Evolutionary conservation across 2,113 vertebrate species (phyloP).

Genomic region (Australoheros scitulus): DNA sequence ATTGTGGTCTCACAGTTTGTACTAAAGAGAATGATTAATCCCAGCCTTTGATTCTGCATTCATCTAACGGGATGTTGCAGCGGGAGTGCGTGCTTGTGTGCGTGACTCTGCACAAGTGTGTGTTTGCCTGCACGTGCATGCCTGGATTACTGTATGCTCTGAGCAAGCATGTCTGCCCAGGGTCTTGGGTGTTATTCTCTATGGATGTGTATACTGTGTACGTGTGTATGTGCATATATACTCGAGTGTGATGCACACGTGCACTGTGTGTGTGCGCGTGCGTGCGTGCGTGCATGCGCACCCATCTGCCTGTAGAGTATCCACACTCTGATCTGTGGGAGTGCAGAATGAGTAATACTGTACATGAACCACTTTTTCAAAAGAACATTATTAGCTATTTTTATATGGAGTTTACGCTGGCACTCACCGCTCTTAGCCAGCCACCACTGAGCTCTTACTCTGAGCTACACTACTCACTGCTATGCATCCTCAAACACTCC

Average conservation of each 20-base stretch:
- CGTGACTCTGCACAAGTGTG: slow-evolving; percentile 4
- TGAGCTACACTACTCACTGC: slow-evolving; percentile 20
- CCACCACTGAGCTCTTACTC: slow-evolving; percentile 33
- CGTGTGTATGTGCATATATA: neutral
- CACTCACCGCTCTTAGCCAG: slow-evolving; percentile 46
- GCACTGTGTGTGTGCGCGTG: neutral
- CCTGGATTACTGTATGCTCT: slow-evolving; percentile 17
- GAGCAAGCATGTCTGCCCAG: slow-evolving; percentile 36
- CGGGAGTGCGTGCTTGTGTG: slow-evolving; percentile 30
- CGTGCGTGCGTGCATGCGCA: neutral
- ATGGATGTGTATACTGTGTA: slow-evolving; percentile 12
- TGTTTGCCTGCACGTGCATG: slow-evolving; percentile 22
- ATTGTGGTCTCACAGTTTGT: slow-evolving; percentile 63
- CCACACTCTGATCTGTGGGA: slow-evolving; percentile 67
- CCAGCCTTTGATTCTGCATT: slow-evolving; percentile 69
- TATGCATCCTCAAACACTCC: slow-evolving; percentile 28
- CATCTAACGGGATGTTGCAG: slow-evolving; percentile 57
- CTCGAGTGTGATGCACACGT: neutral
- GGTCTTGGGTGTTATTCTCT: slow-evolving; percentile 30
- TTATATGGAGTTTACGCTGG: slow-evolving; percentile 60
- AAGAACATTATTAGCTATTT: slow-evolving; percentile 72
- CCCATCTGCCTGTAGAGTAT: slow-evolving; percentile 36
- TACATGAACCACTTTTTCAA: slow-evolving; percentile 59
- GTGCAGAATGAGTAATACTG: slow-evolving; percentile 72
- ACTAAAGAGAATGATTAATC: slow-evolving; percentile 74